phyloP scores from a whole-genome alignment of 1,140 invertebrate genomes.

The Camponotus vicinus region DNA sequence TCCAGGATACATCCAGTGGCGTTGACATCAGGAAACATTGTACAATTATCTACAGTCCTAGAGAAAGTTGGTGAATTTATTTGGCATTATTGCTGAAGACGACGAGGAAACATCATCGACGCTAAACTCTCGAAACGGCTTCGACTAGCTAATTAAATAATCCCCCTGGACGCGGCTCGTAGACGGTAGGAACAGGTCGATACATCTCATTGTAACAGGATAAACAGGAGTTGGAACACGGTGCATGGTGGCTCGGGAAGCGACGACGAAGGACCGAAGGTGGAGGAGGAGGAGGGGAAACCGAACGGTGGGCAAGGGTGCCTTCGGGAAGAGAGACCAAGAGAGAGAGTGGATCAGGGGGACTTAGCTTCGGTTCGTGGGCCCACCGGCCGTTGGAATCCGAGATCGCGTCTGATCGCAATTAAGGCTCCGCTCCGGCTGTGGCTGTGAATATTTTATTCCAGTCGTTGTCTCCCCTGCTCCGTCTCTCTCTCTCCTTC shows the following conservation, averaged over 20 bases:
- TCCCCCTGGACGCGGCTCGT: constrained; percentile 79
- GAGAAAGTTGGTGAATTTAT: background rate
- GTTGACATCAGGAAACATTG: constrained; percentile 45
- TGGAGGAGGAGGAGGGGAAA: constrained; percentile 19
- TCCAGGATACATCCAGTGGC: constrained; percentile 14
- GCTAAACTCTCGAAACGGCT: constrained; percentile 12
- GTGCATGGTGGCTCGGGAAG: constrained; percentile 59
- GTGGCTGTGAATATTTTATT: constrained; percentile 81
- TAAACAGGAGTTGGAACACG: constrained; percentile 85
- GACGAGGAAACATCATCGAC: background rate
- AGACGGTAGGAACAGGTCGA: constrained; percentile 82
- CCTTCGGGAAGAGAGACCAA: constrained; percentile 56
- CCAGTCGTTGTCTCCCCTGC: constrained; percentile 61
- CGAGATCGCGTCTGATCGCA: constrained; percentile 85
- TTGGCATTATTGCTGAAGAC: background rate
- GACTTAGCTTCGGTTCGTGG: constrained; percentile 75
- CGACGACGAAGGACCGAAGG: constrained; percentile 11
- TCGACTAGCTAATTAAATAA: constrained; percentile 85
- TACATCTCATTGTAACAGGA: constrained; percentile 86
- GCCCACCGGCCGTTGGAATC: constrained; percentile 81
- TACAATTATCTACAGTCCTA: constrained; percentile 34
- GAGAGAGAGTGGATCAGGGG: constrained; percentile 44
- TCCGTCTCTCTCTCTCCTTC: constrained; percentile 10
- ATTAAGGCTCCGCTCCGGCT: constrained; percentile 83
- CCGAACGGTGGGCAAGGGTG: constrained; percentile 13